phyloP scores from a whole-genome alignment of 64 coral and sea anemone species.

The Dendrophyllia cribrosa region DNA sequence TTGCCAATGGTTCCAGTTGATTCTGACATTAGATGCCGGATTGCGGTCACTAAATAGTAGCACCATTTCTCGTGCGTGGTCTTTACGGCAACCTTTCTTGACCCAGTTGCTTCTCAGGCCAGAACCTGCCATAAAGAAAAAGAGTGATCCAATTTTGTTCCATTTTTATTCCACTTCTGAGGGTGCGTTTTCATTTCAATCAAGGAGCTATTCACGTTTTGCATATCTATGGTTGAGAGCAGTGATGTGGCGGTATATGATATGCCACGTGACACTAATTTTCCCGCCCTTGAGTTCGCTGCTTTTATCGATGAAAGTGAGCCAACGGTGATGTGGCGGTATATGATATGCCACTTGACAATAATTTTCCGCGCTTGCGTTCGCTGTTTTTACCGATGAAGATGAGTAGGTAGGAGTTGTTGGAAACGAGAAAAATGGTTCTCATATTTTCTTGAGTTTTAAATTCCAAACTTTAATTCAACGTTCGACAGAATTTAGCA shows the following conservation, averaged over 20 bases:
- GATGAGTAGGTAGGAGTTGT: no score
- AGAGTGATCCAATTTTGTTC: neutral
- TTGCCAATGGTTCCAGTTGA: slow-evolving; percentile 26
- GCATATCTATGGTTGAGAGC: no score
- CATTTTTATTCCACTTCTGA: no score
- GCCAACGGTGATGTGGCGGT: neutral
- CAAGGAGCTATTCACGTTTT: neutral
- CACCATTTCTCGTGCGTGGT: slow-evolving; percentile 21
- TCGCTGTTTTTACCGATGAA: no score
- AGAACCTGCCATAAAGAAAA: neutral
- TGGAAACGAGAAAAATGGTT: no score
- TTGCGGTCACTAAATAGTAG: slow-evolving; percentile 40
- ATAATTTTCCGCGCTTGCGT: no score
- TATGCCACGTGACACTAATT: neutral
- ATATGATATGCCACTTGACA: neutral
- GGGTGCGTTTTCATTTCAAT: neutral
- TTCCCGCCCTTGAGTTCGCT: no score
- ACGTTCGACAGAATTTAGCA: no score
- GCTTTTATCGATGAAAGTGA: no score
- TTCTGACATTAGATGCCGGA: neutral
- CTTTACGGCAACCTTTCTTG: slow-evolving; percentile 37
- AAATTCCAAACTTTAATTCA: no score
- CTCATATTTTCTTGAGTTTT: no score
- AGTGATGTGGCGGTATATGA: neutral
- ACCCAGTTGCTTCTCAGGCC: neutral